Conservation (phyloP, 2,888 invertebrate species). For the Chalcosyrphus nemorum region DNA sequence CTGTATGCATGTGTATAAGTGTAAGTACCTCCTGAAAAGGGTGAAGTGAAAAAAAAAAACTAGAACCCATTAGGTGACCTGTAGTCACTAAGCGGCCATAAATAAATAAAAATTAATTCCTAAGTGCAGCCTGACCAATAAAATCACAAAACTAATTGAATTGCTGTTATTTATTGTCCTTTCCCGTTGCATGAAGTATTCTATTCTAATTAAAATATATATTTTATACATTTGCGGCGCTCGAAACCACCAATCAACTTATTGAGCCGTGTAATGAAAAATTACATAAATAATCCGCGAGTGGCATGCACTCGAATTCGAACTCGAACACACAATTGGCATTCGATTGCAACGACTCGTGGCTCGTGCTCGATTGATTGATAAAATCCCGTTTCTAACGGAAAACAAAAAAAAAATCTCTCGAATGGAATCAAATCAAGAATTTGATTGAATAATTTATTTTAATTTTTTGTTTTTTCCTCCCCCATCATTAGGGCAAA, state of each 20-base stretch:
- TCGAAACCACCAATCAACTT: neutral
- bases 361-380: neutral
- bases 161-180: neutral
- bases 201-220: neutral
- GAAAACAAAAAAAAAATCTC: too few relatives aligned
- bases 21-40: too few relatives aligned
- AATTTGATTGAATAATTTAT: neutral
- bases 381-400: neutral
- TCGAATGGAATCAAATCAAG: neutral
- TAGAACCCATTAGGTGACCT: neutral
- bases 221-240: neutral
- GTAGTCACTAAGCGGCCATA: neutral
- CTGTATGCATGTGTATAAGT: too few relatives aligned
- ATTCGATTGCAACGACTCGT: neutral
- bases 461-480: neutral
- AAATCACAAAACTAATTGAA: neutral
- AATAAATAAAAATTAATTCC: slow-evolving; percentile 1
- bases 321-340: too few relatives aligned
- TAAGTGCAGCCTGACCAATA: neutral
- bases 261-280: neutral
- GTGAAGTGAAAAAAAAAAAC: too few relatives aligned
- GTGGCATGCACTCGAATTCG: neutral
- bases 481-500: neutral
- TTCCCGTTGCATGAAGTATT: neutral
- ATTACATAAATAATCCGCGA: slow-evolving; percentile 3